These are phyloP conservation scores for Paramormyrops hopkinsi DNA, from an alignment of 2,797 vertebrate genomes.

Conservation along the genomic window DNA sequence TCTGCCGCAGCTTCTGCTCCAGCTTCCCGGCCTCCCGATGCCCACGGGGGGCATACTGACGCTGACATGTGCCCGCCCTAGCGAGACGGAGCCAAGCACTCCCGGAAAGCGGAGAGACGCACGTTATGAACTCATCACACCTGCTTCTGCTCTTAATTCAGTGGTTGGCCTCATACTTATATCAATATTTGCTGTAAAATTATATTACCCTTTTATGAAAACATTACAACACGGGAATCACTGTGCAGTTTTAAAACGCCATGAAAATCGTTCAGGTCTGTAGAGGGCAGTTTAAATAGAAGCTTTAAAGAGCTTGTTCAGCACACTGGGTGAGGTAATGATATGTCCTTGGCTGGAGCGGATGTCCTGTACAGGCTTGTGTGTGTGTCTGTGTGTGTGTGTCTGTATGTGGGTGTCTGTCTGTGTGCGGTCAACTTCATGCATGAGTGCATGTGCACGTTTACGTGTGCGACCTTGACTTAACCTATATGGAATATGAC, in stretches of 20 bases:
- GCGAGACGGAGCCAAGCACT: not conserved
- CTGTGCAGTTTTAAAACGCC: not conserved
- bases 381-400: not conserved
- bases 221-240: not conserved
- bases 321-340: slow-evolving; percentile 5
- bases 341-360: not conserved
- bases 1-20: not conserved
- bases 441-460: not conserved
- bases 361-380: slow-evolving; percentile 13
- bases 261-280: not conserved
- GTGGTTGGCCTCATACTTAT: not conserved
- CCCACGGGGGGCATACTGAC: not conserved
- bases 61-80: not conserved
- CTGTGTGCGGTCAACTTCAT: not conserved
- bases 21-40: not conserved
- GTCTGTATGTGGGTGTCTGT: not conserved
- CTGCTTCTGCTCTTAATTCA: not conserved
- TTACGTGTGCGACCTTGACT: not conserved
- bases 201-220: not conserved
- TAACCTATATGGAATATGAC: not conserved
- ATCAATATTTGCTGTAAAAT: not conserved
- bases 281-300: not conserved
- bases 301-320: slow-evolving; percentile 3
- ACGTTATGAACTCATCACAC: not conserved
- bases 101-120: not conserved